phyloP scores from a whole-genome alignment of 2,888 invertebrate species.

The Napeogenes inachia region DNA sequence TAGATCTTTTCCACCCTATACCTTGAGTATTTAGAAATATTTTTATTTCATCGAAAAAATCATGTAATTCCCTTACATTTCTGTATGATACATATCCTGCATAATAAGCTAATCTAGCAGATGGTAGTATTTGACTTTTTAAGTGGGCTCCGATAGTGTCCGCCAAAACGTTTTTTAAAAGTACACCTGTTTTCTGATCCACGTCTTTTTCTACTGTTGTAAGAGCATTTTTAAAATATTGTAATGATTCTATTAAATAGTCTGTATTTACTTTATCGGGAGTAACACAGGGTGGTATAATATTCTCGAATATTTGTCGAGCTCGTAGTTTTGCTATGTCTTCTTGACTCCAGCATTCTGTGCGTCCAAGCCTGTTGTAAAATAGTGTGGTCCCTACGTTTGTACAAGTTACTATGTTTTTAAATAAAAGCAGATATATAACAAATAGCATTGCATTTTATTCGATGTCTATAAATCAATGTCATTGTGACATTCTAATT shows the following conservation, averaged over 20 bases:
- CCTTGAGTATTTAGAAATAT: constrained; percentile 58
- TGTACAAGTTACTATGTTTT: constrained; percentile 36
- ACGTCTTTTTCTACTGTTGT: constrained; percentile 35
- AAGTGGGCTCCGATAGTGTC: constrained; percentile 66
- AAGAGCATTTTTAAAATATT: constrained; percentile 51
- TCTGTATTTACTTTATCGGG: constrained; percentile 51
- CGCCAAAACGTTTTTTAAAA: constrained; percentile 54
- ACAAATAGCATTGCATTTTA: constrained; percentile 54
- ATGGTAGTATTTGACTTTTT: constrained; percentile 56
- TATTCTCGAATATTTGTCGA: constrained; percentile 53
- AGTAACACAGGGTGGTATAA: constrained; percentile 44
- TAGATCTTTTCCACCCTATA: constrained; percentile 56
- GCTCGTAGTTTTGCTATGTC: constrained; percentile 58
- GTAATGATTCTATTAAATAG: constrained; percentile 49
- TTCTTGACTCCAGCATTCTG: constrained; percentile 57
- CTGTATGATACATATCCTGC: constrained; percentile 63
- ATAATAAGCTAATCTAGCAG: constrained; percentile 62
- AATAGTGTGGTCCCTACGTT: constrained; percentile 61
- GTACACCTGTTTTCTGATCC: constrained; percentile 36
- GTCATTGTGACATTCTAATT: constrained; percentile 9
- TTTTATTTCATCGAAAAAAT: constrained; percentile 53
- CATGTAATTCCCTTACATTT: constrained; percentile 49
- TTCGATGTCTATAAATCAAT: constrained; percentile 28
- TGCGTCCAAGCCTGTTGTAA: constrained; percentile 37
- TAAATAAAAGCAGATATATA: constrained; percentile 46